phyloP scores from a whole-genome alignment of 2,797 vertebrate genomes.

The Coracias cyanogaster region DNA sequence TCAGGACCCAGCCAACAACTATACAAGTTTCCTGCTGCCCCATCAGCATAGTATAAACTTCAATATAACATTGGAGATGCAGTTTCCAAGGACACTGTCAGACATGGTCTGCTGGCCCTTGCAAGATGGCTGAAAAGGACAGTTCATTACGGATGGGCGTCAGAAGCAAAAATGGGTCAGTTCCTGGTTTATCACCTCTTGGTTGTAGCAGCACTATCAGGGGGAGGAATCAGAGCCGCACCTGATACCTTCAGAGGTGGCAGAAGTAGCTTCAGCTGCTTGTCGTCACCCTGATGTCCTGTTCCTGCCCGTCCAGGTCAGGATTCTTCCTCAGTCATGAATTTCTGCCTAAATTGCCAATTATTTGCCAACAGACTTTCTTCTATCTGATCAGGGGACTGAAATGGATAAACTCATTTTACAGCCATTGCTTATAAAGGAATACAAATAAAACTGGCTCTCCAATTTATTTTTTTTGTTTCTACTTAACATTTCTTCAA shows the following conservation, averaged over 20 bases:
- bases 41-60: neutral
- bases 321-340: neutral
- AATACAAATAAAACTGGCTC: neutral
- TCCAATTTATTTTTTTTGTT: neutral
- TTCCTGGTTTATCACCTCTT: neutral
- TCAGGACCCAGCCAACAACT: neutral
- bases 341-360: neutral
- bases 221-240: neutral
- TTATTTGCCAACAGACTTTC: neutral
- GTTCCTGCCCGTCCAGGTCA: neutral
- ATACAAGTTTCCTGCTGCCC: neutral
- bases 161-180: neutral
- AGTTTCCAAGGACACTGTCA: accelerated
- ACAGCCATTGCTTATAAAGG: neutral
- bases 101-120: neutral
- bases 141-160: neutral
- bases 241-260: neutral
- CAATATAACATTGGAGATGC: neutral
- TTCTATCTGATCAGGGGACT: neutral
- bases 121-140: neutral
- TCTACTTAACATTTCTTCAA: constrained; percentile 9
- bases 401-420: neutral
- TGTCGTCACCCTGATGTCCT: neutral
- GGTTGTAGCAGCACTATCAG: neutral
- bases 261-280: constrained; percentile 28